phyloP scores from a whole-genome alignment of 2,113 vertebrate species.

The Sclerurus mexicanus region DNA sequence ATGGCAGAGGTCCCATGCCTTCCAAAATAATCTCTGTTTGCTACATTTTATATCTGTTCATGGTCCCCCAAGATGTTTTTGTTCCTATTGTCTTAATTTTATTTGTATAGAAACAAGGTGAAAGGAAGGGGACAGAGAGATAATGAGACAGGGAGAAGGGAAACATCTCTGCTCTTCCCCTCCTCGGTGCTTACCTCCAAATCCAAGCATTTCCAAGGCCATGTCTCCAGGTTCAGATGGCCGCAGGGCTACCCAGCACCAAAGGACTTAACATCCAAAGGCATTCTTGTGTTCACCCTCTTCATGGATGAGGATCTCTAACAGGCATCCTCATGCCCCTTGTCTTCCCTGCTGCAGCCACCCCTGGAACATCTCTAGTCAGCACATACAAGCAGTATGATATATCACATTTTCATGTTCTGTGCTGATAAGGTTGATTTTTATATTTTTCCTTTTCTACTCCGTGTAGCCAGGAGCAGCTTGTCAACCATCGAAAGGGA shows the following conservation, averaged over 20 bases:
- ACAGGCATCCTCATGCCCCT: accelerated
- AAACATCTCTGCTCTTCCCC: background rate
- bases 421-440: background rate
- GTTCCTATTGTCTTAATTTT: background rate
- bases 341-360: background rate
- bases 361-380: background rate
- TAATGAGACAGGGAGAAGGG: background rate
- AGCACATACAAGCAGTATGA: accelerated
- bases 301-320: accelerated
- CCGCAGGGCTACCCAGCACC: background rate
- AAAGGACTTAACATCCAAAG: background rate
- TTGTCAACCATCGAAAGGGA: background rate
- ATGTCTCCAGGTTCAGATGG: background rate
- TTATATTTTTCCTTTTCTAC: background rate
- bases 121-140: background rate
- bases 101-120: background rate
- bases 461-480: background rate
- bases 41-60: background rate
- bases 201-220: background rate
- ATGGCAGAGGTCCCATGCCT: background rate
- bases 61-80: background rate
- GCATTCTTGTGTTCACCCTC: background rate
- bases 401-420: background rate
- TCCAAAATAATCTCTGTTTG: background rate
- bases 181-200: background rate